A percentile compares a stretch with the other conserved stretches of the same genome.
phyloP scores from a whole-genome alignment of 1,140 invertebrate genomes.

The Oreohelix idahoensis region DNA sequence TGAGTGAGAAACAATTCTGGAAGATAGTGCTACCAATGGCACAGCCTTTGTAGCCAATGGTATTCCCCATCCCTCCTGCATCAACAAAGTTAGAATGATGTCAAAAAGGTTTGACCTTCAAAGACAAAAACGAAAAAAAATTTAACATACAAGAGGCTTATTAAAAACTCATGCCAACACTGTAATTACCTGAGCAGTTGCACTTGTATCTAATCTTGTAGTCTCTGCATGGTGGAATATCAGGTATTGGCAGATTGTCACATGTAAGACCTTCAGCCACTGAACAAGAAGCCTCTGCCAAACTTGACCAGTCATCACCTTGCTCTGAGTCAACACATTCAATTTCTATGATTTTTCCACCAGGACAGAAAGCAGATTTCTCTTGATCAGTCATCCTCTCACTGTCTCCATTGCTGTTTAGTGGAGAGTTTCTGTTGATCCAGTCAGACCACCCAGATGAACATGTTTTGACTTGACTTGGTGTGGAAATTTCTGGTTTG shows the following conservation, averaged over 20 bases:
- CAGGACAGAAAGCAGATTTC: constrained; percentile 47
- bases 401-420: constrained; percentile 48
- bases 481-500: background rate
- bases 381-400: constrained; percentile 56
- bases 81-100: no score
- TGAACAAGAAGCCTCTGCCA: constrained; percentile 41
- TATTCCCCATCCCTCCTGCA: no score
- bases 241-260: constrained; percentile 18
- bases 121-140: no score
- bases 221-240: constrained; percentile 59
- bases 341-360: constrained; percentile 43
- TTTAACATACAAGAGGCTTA: no score
- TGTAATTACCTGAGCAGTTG: constrained; percentile 49
- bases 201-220: constrained; percentile 69
- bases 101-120: no score
- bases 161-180: no score
- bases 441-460: constrained; percentile 47
- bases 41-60: no score
- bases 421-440: constrained; percentile 55
- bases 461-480: background rate
- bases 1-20: no score
- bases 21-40: no score
- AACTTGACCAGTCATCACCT: constrained; percentile 39
- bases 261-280: constrained; percentile 47
- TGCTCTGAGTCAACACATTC: constrained; percentile 44